phyloP scores from a whole-genome alignment of 2,113 vertebrate genomes.

The Prolemur simus region DNA sequence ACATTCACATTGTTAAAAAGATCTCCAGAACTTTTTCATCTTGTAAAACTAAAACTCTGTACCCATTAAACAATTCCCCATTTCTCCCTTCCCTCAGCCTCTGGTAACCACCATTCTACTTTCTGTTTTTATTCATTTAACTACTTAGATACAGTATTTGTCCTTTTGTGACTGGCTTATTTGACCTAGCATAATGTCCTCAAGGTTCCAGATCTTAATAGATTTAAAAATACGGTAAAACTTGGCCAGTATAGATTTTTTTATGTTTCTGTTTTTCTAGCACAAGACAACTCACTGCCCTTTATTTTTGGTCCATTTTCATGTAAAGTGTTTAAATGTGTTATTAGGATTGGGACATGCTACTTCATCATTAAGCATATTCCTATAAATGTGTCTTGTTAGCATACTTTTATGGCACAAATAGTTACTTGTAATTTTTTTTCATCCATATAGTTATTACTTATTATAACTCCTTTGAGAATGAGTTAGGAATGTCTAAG shows the following conservation, averaged over 20 bases:
- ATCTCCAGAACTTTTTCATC: not conserved
- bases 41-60: not conserved
- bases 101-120: not conserved
- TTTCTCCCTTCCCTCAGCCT: not conserved
- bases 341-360: not conserved
- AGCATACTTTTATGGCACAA: not conserved
- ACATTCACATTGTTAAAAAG: not conserved
- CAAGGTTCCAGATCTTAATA: not conserved
- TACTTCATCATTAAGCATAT: not conserved
- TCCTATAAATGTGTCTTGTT: not conserved
- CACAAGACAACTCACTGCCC: not conserved
- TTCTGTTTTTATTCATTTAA: not conserved
- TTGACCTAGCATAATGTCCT: not conserved
- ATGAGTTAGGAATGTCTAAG: not conserved
- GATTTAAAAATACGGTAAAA: not conserved
- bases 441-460: not conserved
- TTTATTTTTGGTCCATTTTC: not conserved
- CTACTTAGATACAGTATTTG: not conserved
- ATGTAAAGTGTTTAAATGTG: not conserved
- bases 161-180: not conserved
- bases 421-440: not conserved
- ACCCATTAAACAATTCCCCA: not conserved
- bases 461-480: constrained; percentile 9
- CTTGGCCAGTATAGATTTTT: not conserved
- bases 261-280: not conserved